A percentile compares a stretch with the other conserved stretches of the same genome.
Conservation (phyloP, 2,888 invertebrate genomes). For the Ctenicera cuprea region DNA sequence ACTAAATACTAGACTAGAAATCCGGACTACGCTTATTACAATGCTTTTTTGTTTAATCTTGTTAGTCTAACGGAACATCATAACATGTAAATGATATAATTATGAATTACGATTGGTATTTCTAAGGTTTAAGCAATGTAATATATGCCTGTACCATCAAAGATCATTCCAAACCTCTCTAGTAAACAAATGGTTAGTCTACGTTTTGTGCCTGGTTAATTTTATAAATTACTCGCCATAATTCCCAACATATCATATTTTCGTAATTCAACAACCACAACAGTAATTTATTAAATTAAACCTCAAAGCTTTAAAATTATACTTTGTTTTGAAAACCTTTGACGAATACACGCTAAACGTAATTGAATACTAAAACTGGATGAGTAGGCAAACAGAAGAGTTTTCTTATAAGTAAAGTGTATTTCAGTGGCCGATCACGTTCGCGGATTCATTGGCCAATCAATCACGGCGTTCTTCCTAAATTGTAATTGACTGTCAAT, state of each 20-base stretch:
- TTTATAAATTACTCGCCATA: not conserved
- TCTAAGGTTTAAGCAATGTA: too few species aligned
- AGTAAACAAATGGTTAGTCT: not conserved
- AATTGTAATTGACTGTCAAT: conserved; percentile 66
- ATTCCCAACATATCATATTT: conserved; percentile 1
- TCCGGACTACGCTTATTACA: too few species aligned
- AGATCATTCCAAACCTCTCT: too few species aligned
- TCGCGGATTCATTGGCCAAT: conserved; percentile 62
- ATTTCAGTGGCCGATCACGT: conserved; percentile 60
- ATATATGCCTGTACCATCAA: too few species aligned
- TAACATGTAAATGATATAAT: too few species aligned
- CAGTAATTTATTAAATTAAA: conserved; percentile 7
- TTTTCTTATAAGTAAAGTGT: conserved; percentile 47
- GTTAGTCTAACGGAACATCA: too few species aligned
- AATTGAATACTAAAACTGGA: conserved; percentile 31
- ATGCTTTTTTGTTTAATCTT: too few species aligned
- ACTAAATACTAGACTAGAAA: too few species aligned
- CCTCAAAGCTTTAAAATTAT: conserved; percentile 3
- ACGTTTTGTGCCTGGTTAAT: not conserved
- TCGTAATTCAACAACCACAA: not conserved
- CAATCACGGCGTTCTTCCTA: conserved; percentile 63
- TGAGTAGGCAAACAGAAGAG: conserved; percentile 27
- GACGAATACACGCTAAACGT: conserved; percentile 20
- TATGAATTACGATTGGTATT: too few species aligned
- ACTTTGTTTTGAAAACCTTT: conserved; percentile 18